Percentiles rank a stretch among this genome's conserved stretches.
Conservation (phyloP, 2,888 invertebrate species). For the Lasioglossum morio region DNA sequence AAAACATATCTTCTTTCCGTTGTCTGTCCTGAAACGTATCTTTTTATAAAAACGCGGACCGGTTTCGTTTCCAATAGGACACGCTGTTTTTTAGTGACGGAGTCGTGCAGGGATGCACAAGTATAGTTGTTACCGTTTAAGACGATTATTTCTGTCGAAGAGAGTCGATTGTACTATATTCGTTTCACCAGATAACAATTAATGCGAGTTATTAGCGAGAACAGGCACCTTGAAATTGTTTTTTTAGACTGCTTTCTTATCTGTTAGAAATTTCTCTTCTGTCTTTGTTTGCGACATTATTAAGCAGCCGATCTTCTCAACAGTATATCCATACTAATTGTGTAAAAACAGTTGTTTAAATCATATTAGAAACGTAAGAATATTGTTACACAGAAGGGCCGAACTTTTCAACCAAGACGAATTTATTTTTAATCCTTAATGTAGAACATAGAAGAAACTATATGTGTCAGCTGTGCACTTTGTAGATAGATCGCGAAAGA, state of each 20-base stretch:
- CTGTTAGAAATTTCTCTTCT: background rate
- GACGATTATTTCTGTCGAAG: conserved; percentile 19
- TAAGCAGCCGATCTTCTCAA: background rate
- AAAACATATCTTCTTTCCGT: conserved; percentile 54
- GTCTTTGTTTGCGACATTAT: background rate
- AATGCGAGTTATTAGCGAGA: background rate
- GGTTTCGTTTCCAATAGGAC: conserved; percentile 30
- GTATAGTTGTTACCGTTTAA: conserved; percentile 10
- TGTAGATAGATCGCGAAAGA: background rate
- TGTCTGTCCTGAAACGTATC: conserved; percentile 38
- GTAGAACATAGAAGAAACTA: background rate
- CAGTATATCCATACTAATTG: background rate
- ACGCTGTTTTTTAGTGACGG: background rate
- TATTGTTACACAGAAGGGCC: background rate
- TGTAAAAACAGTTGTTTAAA: background rate
- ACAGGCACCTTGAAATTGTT: background rate
- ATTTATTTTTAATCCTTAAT: background rate
- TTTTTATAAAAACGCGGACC: conserved; percentile 34
- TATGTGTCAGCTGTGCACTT: background rate
- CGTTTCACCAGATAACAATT: background rate
- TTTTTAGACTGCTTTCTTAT: background rate
- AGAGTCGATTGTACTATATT: conserved; percentile 17
- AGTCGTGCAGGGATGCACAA: conserved; percentile 32
- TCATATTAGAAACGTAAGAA: background rate
- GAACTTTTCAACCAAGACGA: background rate